Evolutionary conservation across 2,888 invertebrate species (phyloP), one percentile per base, ranked within the genome.

Genomic region (Calephelis perditalis): DNA sequence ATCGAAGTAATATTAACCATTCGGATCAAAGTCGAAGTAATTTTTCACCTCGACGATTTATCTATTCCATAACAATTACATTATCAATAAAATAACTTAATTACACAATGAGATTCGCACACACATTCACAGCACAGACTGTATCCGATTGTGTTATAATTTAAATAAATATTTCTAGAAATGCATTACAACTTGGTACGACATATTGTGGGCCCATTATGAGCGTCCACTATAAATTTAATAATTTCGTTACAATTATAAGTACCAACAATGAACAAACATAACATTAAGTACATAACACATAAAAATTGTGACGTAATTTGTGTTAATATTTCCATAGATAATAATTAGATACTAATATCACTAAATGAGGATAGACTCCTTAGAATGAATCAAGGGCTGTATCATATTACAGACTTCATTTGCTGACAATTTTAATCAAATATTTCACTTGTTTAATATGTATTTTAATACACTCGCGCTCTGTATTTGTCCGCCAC

Each of bases 101-200:
- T 79, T 85, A 87, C 74, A 85, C 83, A 82, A 75, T 76, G 57
- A 81, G 72, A 83, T 77, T 77, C 81, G 77, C 81, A 81, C 81
- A 82, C 80, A 77, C 87, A 86, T 81, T 86, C 89, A 88, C 89
- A 89, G 85, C 86, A 84, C 86, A 78, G 64, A 83, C 83, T 81
- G 77, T 78, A 77, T 78, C 76, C 83, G 74, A 84, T 81, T 77
- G 81, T 79, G 79, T 84, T 81, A 81, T 84, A 81, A 81, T 85
- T 87, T 86, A 86, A 85, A 86, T 81, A 87, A 88, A 88, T 89
- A 87, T 77, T 76, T 81, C 86, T 90, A 89, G 80, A 90, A 90
- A 90, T 90, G 90, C 90, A 90, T 81, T 86, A 79, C 69, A 80
- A 86, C 85, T 85, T 84, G 90, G 90, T 90, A 90, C 90, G 90